Conservation (phyloP, 1,140 invertebrate genomes). For the Diprion similis region DNA sequence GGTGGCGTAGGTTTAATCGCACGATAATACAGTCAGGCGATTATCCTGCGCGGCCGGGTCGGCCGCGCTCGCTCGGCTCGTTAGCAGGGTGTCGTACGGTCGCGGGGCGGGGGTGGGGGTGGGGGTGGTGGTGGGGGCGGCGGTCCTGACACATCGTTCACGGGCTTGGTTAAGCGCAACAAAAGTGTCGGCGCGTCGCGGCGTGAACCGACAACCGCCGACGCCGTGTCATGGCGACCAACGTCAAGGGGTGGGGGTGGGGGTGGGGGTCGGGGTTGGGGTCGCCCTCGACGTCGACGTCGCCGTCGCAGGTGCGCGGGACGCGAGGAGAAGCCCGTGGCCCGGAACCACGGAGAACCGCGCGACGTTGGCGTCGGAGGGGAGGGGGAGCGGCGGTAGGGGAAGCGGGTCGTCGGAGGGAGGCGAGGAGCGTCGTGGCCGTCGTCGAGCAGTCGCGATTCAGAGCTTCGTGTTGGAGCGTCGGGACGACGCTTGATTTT, state of each 20-base stretch:
- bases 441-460: conserved; percentile 40
- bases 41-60: too few species aligned
- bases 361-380: conserved; percentile 9
- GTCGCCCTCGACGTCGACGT: conserved; percentile 13
- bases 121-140: background rate
- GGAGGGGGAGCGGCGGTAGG: conserved; percentile 16
- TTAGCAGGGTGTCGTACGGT: background rate
- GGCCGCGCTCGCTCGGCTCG: background rate
- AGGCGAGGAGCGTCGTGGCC: conserved; percentile 24
- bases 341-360: conserved; percentile 24
- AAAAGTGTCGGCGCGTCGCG: conserved; percentile 50
- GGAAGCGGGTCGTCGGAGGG: conserved; percentile 29
- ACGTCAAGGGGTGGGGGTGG: conserved; percentile 22
- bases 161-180: conserved; percentile 45
- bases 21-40: too few species aligned
- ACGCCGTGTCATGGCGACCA: conserved; percentile 36
- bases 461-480: conserved; percentile 39
- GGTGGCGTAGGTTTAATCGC: too few species aligned
- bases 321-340: conserved; percentile 27
- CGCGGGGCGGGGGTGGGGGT: conserved; percentile 11
- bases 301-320: conserved; percentile 1
- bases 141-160: conserved; percentile 44
- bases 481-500: background rate
- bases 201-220: conserved; percentile 47
- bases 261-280: background rate